These are phyloP conservation scores for Listrodromus nycthemerus DNA, from an alignment of 2,888 invertebrate species.

Conservation along the genomic window DNA sequence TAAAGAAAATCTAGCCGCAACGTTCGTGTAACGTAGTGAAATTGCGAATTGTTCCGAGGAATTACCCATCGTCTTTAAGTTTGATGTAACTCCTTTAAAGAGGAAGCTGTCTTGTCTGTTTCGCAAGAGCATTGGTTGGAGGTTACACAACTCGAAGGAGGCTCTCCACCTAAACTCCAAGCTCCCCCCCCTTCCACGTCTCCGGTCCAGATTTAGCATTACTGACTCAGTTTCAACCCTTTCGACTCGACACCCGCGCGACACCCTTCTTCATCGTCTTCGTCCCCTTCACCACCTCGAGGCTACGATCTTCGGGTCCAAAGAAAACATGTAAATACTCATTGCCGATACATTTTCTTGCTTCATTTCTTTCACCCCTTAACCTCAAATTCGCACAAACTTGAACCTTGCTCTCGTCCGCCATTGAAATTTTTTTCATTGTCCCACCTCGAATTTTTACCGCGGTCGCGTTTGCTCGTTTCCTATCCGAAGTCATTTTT, in stretches of 20 bases:
- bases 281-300: constrained; percentile 40
- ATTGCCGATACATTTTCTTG: not conserved
- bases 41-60: constrained; percentile 21
- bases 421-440: constrained; percentile 6
- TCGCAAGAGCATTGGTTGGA: constrained; percentile 44
- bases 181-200: constrained; percentile 61
- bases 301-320: constrained; percentile 7
- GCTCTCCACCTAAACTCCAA: constrained; percentile 41
- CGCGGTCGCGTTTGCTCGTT: not conserved
- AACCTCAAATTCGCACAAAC: not conserved
- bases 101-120: constrained; percentile 55
- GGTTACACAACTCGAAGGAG: constrained; percentile 34
- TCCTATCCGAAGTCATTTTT: not conserved
- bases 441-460: constrained; percentile 44
- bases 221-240: constrained; percentile 81
- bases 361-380: not conserved
- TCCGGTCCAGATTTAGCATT: constrained; percentile 70
- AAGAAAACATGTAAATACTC: not conserved
- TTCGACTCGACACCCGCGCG: constrained; percentile 59
- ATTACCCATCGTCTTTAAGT: constrained; percentile 57
- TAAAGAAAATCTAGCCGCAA: not conserved
- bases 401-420: not conserved
- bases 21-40: not conserved
- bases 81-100: constrained; percentile 58
- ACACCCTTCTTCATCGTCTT: constrained; percentile 46